These are phyloP conservation scores for Strigamia transsilvanica DNA, from an alignment of 2,888 invertebrate species.

Conservation along the genomic window DNA sequence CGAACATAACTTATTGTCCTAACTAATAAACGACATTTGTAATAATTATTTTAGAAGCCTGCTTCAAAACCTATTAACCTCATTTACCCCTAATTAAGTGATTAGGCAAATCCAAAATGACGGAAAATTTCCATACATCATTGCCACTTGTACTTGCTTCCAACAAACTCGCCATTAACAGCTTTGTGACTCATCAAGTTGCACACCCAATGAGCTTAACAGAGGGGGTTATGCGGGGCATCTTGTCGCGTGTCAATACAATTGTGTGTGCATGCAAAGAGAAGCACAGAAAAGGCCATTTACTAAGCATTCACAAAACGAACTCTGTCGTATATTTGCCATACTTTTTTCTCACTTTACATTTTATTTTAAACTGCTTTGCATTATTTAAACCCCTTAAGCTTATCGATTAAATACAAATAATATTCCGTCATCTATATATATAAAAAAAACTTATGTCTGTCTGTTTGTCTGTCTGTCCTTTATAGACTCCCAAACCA, in stretches of 20 bases:
- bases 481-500: too few species aligned
- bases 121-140: slow-evolving; percentile 35
- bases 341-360: too few species aligned
- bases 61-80: slow-evolving; percentile 38
- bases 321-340: too few species aligned
- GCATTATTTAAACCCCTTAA: too few species aligned
- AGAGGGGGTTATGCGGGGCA: slow-evolving; percentile 5
- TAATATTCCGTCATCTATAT: too few species aligned
- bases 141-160: slow-evolving; percentile 13
- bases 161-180: slow-evolving; percentile 16
- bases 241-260: slow-evolving; percentile 17
- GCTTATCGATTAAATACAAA: too few species aligned
- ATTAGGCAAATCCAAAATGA: slow-evolving; percentile 34
- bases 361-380: too few species aligned
- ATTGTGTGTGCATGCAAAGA: slow-evolving; percentile 3
- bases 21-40: slow-evolving; percentile 30
- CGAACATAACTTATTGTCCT: not conserved
- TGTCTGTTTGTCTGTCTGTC: too few species aligned
- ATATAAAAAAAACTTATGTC: too few species aligned
- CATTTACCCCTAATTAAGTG: slow-evolving; percentile 40
- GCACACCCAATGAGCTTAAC: slow-evolving; percentile 40
- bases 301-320: not conserved
- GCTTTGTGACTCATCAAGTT: slow-evolving; percentile 42
- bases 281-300: not conserved
- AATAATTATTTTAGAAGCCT: not conserved